Evolutionary conservation across 2,113 vertebrate species (phyloP), one percentile per base, ranked within the genome.

Genomic region (Tiliqua scincoides): DNA sequence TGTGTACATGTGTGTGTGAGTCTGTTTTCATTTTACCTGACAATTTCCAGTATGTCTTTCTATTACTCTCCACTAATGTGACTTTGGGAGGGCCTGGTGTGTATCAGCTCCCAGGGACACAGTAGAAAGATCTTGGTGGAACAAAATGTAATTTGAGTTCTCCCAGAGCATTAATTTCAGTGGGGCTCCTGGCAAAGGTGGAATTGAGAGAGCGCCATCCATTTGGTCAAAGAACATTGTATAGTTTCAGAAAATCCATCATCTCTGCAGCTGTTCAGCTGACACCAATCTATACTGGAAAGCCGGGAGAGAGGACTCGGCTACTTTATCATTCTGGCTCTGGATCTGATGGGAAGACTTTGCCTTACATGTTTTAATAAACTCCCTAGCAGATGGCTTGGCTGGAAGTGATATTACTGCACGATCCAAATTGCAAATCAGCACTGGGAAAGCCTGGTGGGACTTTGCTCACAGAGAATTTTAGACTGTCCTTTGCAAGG

Each of bases 381-480:
- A 65, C 40, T 92, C 75, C 25, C 82, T 21, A 88, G 37, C 90
- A 92, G 82, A 92, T 90, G 87, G 86, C 74, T 83, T 71, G 80
- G 80, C 57, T 78, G 80, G 37, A 78, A 78, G 54, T 91, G 83
- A 86, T 61, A 57, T 23, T 75, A 20, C 15, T 78, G 74, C 2
- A 30, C 20, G 72, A 89, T 92, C 79, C 72, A 91, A 93, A 92
- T 87, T 83, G 35, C 15, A 82, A 67, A 89, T 79, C 82, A 86
- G 43, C 9, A 6, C 43, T 78, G 25, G 25, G 81, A 79, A 70
- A 82, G 37, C 15, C 65, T 70, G 15, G 32, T 54, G 57, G 57
- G 57, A 72, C 73, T 62, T 73, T 43, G 37, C 65, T 79, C 54
- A 1, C 1, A 0, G 0, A 18, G 76, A 78, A 48, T 65, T 92